These are phyloP conservation scores for Yponomeuta malinellus DNA, from an alignment of 2,888 invertebrate species.

Conservation along the genomic window DNA sequence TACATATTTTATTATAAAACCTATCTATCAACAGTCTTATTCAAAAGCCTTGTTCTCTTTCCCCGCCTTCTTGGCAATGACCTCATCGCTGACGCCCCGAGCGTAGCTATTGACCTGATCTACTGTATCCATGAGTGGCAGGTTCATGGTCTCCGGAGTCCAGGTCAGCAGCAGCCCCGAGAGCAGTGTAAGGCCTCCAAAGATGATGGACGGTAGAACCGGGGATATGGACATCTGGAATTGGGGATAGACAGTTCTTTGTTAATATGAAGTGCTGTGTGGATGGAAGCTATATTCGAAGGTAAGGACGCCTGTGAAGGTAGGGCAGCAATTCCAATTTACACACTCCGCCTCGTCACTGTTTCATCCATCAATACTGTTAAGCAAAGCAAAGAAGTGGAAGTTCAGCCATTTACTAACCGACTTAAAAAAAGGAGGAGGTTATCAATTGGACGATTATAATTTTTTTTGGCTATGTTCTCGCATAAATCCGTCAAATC, in stretches of 20 bases:
- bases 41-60: background rate
- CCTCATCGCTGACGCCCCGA: background rate
- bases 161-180: slow-evolving; percentile 42
- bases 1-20: too few species aligned
- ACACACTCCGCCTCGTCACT: too few species aligned
- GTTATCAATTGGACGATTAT: too few species aligned
- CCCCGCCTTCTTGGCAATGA: background rate
- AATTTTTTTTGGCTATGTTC: too few species aligned
- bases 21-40: background rate
- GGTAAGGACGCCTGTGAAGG: background rate
- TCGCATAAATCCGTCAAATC: too few species aligned
- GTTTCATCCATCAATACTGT: too few species aligned
- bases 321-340: too few species aligned
- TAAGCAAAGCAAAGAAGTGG: too few species aligned
- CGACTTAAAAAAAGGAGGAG: too few species aligned
- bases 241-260: background rate
- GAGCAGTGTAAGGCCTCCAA: slow-evolving; percentile 48
- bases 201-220: slow-evolving; percentile 54
- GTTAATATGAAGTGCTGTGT: background rate
- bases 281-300: background rate
- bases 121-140: slow-evolving; percentile 55
- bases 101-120: slow-evolving; percentile 38
- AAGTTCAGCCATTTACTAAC: too few species aligned
- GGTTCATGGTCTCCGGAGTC: slow-evolving; percentile 54
- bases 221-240: slow-evolving; percentile 56